Conservation (phyloP, 2,797 vertebrate genomes). For the Falco naumanni region DNA sequence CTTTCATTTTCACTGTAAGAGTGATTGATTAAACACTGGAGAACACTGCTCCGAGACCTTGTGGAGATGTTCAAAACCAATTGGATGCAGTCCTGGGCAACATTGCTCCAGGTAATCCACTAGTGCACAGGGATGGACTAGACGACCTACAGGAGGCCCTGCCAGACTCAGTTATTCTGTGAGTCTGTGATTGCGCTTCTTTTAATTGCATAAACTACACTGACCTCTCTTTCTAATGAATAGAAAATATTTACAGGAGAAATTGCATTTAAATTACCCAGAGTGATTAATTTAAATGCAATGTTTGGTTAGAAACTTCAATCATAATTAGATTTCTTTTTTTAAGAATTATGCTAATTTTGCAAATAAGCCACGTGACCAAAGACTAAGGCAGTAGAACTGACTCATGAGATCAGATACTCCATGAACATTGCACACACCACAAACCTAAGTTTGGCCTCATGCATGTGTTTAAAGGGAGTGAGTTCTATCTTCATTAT, state of each 20-base stretch:
- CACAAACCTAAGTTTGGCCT: neutral
- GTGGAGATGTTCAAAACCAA: neutral
- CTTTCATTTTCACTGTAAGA: neutral
- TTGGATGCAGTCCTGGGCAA: accelerated
- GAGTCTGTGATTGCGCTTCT: neutral
- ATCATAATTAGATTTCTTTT: constrained; percentile 49
- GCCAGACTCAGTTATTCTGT: neutral
- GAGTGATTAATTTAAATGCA: constrained; percentile 50
- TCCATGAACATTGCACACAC: neutral
- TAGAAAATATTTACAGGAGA: constrained; percentile 65
- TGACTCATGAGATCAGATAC: neutral
- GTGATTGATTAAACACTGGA: neutral
- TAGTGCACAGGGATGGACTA: neutral
- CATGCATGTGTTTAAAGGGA: neutral
- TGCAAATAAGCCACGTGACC: neutral
- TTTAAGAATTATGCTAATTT: constrained; percentile 46
- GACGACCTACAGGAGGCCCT: too few relatives aligned
- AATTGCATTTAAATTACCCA: constrained; percentile 55
- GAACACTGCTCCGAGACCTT: neutral
- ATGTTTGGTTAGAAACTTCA: constrained; percentile 56
- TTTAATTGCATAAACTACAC: constrained; percentile 61
- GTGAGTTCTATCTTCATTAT: neutral
- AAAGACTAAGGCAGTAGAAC: constrained; percentile 33
- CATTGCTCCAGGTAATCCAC: neutral
- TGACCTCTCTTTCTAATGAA: constrained; percentile 55